Evolutionary conservation across 2,888 invertebrate genomes (phyloP).

Genomic region (Hylaea fasciaria): DNA sequence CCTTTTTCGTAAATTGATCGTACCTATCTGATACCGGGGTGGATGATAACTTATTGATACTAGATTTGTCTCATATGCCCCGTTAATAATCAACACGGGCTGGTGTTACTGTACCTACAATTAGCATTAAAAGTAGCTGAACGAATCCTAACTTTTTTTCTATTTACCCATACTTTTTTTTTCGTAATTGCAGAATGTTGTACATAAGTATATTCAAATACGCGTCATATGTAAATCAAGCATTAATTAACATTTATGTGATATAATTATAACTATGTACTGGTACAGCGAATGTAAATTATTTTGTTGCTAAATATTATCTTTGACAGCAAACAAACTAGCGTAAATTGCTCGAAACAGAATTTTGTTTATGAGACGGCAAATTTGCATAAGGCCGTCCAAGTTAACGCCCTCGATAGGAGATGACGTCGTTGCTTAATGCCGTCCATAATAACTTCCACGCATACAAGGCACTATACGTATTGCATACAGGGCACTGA

Average conservation of each 20-base stretch:
- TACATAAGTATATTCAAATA: neutral
- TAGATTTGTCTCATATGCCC: no score
- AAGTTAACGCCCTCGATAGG: slow-evolving; percentile 14
- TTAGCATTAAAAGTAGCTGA: no score
- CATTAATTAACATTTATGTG: neutral
- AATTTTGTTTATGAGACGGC: slow-evolving; percentile 24
- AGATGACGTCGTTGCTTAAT: slow-evolving; percentile 21
- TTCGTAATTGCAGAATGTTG: no score
- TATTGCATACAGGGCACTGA: slow-evolving; percentile 23
- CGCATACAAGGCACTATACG: slow-evolving; percentile 24
- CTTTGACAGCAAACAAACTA: slow-evolving; percentile 25
- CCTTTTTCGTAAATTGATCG: no score
- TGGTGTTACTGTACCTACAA: no score
- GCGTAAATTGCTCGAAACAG: slow-evolving; percentile 16
- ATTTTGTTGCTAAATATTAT: slow-evolving; percentile 9
- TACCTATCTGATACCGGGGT: no score
- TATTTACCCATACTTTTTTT: neutral
- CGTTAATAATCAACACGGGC: no score
- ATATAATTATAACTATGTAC: no score
- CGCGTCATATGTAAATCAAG: neutral
- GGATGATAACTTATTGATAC: no score
- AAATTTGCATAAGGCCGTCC: slow-evolving; percentile 28
- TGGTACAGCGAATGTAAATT: neutral
- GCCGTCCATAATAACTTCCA: slow-evolving; percentile 25
- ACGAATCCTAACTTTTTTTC: no score